A percentile compares a stretch with the other conserved stretches of the same genome.
Evolutionary conservation across 2,888 invertebrate genomes (phyloP).

Genomic region (Plemyria rubiginata): DNA sequence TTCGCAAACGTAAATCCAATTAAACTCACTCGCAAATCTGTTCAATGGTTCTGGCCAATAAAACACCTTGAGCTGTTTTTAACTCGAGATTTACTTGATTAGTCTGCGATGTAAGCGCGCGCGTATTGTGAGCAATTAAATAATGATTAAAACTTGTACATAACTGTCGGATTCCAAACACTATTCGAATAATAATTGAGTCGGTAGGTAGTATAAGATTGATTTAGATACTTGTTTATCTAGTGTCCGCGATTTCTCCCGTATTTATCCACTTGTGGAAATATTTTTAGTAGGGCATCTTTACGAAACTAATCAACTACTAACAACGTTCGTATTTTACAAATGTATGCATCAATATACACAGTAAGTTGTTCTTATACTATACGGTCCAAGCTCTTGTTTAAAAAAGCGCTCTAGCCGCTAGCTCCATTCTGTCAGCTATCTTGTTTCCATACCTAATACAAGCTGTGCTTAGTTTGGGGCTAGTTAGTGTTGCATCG

Average conservation of each 20-base stretch:
- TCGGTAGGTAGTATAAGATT: not conserved
- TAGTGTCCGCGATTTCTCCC: not conserved
- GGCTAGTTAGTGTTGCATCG: too few relatives aligned
- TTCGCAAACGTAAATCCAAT: not conserved
- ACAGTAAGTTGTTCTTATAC: too few relatives aligned
- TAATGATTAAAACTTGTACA: conserved; percentile 22
- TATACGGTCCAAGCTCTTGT: too few relatives aligned
- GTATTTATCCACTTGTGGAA: not conserved
- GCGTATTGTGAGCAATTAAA: conserved; percentile 23
- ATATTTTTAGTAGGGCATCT: not conserved
- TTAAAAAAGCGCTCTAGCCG: too few relatives aligned
- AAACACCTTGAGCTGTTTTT: conserved; percentile 33
- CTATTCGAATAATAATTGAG: conserved; percentile 9
- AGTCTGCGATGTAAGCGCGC: conserved; percentile 22
- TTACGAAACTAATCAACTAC: too few relatives aligned
- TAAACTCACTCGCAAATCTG: conserved; percentile 4
- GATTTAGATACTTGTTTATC: not conserved
- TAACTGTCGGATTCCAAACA: conserved; percentile 16
- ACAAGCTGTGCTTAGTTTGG: too few relatives aligned
- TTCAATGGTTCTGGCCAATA: conserved; percentile 20
- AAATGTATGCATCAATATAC: too few relatives aligned
- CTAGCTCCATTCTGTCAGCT: too few relatives aligned
- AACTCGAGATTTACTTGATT: conserved; percentile 31
- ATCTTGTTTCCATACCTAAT: too few relatives aligned
- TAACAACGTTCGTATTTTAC: too few relatives aligned